Evolutionary conservation across 2,888 invertebrate genomes (phyloP).

Genomic region (Strigamia crassipes): DNA sequence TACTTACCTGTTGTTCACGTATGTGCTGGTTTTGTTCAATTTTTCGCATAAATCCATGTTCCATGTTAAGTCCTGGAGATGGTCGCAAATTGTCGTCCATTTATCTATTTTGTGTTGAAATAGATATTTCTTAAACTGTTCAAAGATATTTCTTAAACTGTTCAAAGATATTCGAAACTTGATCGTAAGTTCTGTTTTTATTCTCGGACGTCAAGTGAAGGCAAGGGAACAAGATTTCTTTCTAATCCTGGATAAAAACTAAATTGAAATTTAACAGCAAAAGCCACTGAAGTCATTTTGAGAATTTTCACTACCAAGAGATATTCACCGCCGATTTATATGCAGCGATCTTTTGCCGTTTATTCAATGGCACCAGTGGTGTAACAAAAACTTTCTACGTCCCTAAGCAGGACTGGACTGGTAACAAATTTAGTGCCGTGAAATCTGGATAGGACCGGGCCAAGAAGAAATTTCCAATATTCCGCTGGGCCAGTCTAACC

Average conservation of each 20-base stretch:
- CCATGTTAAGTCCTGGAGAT: conserved; percentile 52
- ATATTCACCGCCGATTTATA: too few species aligned
- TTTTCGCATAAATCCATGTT: conserved; percentile 49
- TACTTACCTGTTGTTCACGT: conserved; percentile 50
- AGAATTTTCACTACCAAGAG: too few species aligned
- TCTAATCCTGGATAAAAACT: neutral
- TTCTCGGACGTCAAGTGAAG: conserved; percentile 37
- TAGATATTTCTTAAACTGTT: neutral
- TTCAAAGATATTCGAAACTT: conserved; percentile 22
- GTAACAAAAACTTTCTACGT: too few species aligned
- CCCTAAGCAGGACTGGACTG: too few species aligned
- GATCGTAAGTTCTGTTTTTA: conserved; percentile 8
- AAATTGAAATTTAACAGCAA: neutral
- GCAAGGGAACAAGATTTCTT: conserved; percentile 46
- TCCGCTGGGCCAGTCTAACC: too few species aligned
- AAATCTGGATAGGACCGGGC: too few species aligned
- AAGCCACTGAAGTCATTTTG: neutral
- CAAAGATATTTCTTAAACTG: neutral
- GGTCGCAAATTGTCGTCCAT: conserved; percentile 50
- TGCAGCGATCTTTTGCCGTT: too few species aligned
- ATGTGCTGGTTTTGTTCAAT: conserved; percentile 50
- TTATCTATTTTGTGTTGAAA: conserved; percentile 47
- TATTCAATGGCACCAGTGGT: too few species aligned
- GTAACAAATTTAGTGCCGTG: too few species aligned
- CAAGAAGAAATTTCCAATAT: too few species aligned